Percentiles rank a stretch among this genome's conserved stretches.
Evolutionary conservation across 1,140 invertebrate genomes (phyloP).

Genomic region (Papilio glaucus): DNA sequence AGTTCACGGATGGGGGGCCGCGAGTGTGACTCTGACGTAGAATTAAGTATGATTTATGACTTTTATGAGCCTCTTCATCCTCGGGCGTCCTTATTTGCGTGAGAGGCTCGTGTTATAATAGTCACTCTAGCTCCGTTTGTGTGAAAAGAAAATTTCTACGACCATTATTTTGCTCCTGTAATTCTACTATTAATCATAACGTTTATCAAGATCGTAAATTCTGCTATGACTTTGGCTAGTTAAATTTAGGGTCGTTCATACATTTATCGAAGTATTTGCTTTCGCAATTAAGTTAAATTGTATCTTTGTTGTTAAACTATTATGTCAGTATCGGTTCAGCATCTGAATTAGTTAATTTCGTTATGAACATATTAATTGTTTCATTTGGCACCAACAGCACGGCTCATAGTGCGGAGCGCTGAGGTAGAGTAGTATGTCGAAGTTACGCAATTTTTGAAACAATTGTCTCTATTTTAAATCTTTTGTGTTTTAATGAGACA

Average conservation of each 20-base stretch:
- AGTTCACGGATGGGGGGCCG: constrained; percentile 60
- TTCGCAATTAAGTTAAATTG: neutral
- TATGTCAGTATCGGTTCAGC: neutral
- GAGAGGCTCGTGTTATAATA: constrained; percentile 37
- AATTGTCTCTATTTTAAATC: too few relatives aligned
- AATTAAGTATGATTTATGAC: constrained; percentile 72
- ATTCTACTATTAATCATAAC: constrained; percentile 29
- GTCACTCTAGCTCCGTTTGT: constrained; percentile 20
- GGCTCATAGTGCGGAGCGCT: too few relatives aligned
- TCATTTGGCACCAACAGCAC: too few relatives aligned
- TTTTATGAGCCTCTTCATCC: constrained; percentile 55
- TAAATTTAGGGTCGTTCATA: neutral
- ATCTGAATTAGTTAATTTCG: neutral
- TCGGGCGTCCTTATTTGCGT: constrained; percentile 50
- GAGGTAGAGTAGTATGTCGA: too few relatives aligned
- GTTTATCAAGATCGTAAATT: constrained; percentile 15
- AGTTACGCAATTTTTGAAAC: too few relatives aligned
- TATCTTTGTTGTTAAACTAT: neutral
- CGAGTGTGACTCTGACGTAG: constrained; percentile 55
- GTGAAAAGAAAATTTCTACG: constrained; percentile 30
- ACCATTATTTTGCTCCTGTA: constrained; percentile 5
- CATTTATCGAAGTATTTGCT: neutral
- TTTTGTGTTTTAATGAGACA: too few relatives aligned
- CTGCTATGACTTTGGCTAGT: constrained; percentile 7
- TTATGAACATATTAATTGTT: too few relatives aligned